Base-by-base conservation (phyloP, 2,113 vertebrate species). In the Rallus limicola region DNA sequence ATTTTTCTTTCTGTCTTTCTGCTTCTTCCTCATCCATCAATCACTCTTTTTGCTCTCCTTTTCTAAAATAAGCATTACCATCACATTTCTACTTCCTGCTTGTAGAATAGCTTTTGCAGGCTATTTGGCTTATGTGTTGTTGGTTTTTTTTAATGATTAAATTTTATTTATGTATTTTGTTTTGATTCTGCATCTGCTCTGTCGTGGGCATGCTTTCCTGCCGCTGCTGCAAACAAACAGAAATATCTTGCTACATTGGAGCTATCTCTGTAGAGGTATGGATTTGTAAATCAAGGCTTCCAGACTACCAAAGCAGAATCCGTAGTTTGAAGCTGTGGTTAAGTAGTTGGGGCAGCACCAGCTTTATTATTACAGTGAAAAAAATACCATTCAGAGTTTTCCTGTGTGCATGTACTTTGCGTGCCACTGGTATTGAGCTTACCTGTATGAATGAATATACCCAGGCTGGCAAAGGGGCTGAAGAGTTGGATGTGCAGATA, bases 371-470 rank as follows among this genome's bases (percentile, higher is more conserved):
- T 58, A 46, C 5, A 25, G 19, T 63, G 36, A 59, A 78, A 81
- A 78, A 75, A 31, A 16, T 77, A 42, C 24, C 19, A 8, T 6
- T 15, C 70, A 14, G 46, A 33, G 29, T 10, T 70, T 17, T 67
- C 8, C 40, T 55, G 8, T 31, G 17, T 38, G 44, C 10, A 6
- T 9, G 9, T 48, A 4, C 36, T 67, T 55, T 31, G 36, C 58
- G 28, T 0, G 1, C 25, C n/a, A 44, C 20, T 0, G 0, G 6
- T 89, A 16, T 7, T 50, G 58, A 70, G 36, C 48, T 19, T 84
- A 56, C 42, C 25, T 64, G 21, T 36, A 16, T 70, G 25, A 38
- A 58, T n/a, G 25, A 38, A 58, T 31, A 34, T 26, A 7, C 8
- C 2, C 14, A 25, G 56, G 6, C 52, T 87, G 28, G 40, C 56